phyloP scores from a whole-genome alignment of 2,113 vertebrate species.

The Neogale vison region DNA sequence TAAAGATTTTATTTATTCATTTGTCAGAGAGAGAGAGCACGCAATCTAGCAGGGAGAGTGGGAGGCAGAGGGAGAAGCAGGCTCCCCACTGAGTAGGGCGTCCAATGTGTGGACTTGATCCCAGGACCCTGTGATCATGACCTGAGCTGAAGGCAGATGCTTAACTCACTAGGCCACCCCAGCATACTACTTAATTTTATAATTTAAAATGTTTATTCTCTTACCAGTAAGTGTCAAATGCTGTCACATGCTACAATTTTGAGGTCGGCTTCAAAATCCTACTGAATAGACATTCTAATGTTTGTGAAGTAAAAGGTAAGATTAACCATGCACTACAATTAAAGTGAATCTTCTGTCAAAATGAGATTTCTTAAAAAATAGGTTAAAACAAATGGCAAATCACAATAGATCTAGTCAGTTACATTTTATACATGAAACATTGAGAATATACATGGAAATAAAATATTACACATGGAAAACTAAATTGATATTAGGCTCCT shows the following conservation, averaged over 20 bases:
- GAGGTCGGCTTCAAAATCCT: not conserved
- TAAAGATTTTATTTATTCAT: too few species aligned
- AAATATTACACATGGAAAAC: not conserved
- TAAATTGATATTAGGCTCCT: not conserved
- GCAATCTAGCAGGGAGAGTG: too few species aligned
- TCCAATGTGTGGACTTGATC: too few species aligned
- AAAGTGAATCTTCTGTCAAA: not conserved
- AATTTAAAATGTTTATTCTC: constrained; percentile 28
- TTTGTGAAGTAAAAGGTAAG: not conserved
- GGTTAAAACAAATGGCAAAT: not conserved
- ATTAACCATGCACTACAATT: not conserved
- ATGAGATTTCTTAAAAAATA: not conserved
- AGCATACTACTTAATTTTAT: not conserved
- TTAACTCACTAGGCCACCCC: too few species aligned
- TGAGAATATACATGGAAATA: not conserved
- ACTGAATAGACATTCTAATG: not conserved
- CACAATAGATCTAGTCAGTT: not conserved
- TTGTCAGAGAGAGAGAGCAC: too few species aligned
- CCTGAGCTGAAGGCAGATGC: too few species aligned
- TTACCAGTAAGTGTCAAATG: not conserved
- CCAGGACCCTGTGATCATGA: too few species aligned
- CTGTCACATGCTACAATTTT: not conserved
- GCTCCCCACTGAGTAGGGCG: too few species aligned
- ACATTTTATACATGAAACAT: not conserved
- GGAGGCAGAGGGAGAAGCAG: too few species aligned